A percentile compares a stretch with the other conserved stretches of the same genome.
phyloP scores from a whole-genome alignment of 2,113 vertebrate genomes.

The Bubalus kerabau region DNA sequence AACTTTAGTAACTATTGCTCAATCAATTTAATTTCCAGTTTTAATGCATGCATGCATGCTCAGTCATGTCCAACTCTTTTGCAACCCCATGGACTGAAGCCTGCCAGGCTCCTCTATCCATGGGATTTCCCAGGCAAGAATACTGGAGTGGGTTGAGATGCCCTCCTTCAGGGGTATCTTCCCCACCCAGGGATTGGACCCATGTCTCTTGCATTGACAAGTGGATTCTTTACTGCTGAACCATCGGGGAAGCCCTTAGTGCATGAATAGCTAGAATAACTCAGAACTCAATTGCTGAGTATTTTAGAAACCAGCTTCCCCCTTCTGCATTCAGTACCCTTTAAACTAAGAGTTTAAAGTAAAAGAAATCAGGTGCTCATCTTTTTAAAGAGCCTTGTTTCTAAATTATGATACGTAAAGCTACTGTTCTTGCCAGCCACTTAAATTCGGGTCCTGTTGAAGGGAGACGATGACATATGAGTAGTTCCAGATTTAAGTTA shows the following conservation, averaged over 20 bases:
- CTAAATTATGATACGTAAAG: constrained; percentile 47
- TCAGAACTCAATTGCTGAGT: constrained; percentile 68
- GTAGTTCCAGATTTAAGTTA: background rate
- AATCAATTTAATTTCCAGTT: constrained; percentile 76
- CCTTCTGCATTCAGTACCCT: background rate
- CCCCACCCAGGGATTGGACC: background rate
- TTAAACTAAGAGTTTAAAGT: constrained; percentile 70
- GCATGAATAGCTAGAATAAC: constrained; percentile 69
- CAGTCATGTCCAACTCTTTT: background rate
- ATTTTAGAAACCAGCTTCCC: constrained; percentile 32
- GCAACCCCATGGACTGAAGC: background rate
- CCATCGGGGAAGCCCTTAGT: constrained; percentile 36
- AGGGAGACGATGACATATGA: background rate
- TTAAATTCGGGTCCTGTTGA: constrained; percentile 40
- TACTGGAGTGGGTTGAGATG: background rate
- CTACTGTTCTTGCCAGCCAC: constrained; percentile 36
- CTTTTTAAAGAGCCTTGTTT: constrained; percentile 56
- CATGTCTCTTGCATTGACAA: background rate
- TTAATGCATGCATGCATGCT: constrained; percentile 37
- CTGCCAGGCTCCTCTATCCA: background rate
- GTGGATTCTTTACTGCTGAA: background rate
- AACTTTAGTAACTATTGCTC: constrained; percentile 73
- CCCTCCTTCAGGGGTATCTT: background rate
- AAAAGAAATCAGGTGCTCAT: constrained; percentile 64
- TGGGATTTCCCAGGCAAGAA: background rate